Evolutionary conservation across 2,113 vertebrate species (phyloP), one percentile per base, ranked within the genome.

Genomic region (Callocephalon fimbriatum): DNA sequence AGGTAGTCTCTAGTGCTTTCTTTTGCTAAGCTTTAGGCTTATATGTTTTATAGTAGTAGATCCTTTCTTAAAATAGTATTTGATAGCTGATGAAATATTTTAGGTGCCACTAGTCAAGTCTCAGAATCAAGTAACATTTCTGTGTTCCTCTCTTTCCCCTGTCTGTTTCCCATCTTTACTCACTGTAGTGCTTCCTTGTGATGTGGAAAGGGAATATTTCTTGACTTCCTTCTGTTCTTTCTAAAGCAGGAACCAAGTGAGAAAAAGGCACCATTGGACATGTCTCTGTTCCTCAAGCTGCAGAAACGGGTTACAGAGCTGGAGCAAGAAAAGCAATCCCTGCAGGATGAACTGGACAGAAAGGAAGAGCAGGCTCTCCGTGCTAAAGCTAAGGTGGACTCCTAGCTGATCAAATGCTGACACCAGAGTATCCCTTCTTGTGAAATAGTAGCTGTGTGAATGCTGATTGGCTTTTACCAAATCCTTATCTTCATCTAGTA

Each of bases 241-340:
- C 75, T 78, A 21, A 42, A 91, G 81, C 97, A 99, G 99, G 99
- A 99, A 59, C 98, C 98, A 67, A 97, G 92, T 53, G 99, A 99
- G 90, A 99, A 98, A 22, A 99, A 99, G 91, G 98, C 98, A 48
- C 98, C 98, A 10, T 81, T 99, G 91, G 99, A 99, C 87, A 99
- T 99, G 96, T 99, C 99, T 18, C 97, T 99, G 95, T 99, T 99
- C 97, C 99, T 99, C 95, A 99, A 99, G 97, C 99, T 99, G 86
- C 99, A 99, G 98, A 99, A 99, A 97, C 98, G 99, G 21, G 99
- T 99, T 58, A 99, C 98, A 4, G 99, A 99, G 83, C 97, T 99
- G 92, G 99, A 99, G 97, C 99, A 99, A 91, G 99, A 99, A 92
- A 99, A 99, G 93, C 99, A 99, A 67, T 97, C 98, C 56, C 98